Evolutionary conservation across 35 echinoderm and acorn worm species (phyloP), one percentile per base, ranked within the genome.

Genomic region (Strongylocentrotus purpuratus): DNA sequence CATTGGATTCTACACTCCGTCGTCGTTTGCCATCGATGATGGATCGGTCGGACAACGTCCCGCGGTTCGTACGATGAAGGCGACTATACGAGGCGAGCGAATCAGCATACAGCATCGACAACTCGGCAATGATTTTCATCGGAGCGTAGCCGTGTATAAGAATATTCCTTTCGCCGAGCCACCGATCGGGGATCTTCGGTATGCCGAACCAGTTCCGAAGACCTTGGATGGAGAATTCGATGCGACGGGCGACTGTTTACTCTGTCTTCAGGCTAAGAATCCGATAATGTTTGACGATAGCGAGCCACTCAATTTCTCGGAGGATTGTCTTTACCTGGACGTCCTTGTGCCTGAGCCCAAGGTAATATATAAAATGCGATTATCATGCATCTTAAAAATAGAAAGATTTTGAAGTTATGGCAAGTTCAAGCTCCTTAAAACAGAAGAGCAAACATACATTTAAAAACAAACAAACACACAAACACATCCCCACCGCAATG

Each of bases 101-200:
- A 10, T 33, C 8, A 46, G 32, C 9, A 31, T 89, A 33, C 33
- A 89, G 11, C 87, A 33, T 33, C 45, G 45, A 8, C 87, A 89
- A 46, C 87, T 89, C 11, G 87, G 32, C 87, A 32, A 20, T 46
- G 87, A 46, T 46, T 89, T 45, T 20, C 87, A 46, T 0, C 12
- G 7, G 45, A 46, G 33, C 25, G 33, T 89, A 33, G 87, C 32
- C 33, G 87, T 46, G 32, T 89, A 41, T 25, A 89, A 33, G 33
- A 33, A 46, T 9, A 89, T 89, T 46, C 87, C 87, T 28, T 89
- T 33, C 32, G 87, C 87, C 33, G 87, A 89, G 45, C 87, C 87
- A 89, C 87, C 87, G 13, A 31, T 89, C 87, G 87, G 87, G 87
- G 87, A 89, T 89, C 87, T 89, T 46, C 87, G 87, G 1, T 89